These are phyloP conservation scores for Astyanax mexicanus DNA, from an alignment of 2,797 vertebrate genomes.

Conservation along the genomic window DNA sequence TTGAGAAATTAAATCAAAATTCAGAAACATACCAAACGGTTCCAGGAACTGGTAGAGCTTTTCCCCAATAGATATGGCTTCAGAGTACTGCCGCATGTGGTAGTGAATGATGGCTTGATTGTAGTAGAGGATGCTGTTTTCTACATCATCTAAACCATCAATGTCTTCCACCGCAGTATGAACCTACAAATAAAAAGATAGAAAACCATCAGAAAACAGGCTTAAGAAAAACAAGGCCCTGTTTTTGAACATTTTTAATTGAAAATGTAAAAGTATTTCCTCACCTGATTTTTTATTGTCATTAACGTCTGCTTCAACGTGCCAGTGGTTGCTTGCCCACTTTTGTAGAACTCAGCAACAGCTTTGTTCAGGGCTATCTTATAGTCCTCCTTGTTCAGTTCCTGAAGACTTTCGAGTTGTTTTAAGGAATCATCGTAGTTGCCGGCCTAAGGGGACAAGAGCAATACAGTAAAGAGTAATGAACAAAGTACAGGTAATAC, in stretches of 20 bases:
- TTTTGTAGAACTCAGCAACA: conserved; percentile 93
- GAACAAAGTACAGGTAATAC: neutral
- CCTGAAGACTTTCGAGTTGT: conserved; percentile 89
- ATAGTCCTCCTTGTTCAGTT: conserved; percentile 96
- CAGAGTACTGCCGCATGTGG: conserved; percentile 92
- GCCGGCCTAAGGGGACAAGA: conserved; percentile 79
- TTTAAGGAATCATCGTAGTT: conserved; percentile 91
- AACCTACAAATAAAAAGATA: too few species aligned
- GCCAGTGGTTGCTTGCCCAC: conserved; percentile 90
- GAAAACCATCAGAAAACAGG: neutral
- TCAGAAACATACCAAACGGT: conserved; percentile 91
- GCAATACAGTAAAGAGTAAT: neutral
- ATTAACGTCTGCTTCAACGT: conserved; percentile 89
- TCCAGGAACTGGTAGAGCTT: conserved; percentile 98
- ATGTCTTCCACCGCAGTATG: conserved; percentile 93
- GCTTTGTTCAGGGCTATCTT: conserved; percentile 95
- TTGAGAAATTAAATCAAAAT: too few species aligned
- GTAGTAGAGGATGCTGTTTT: conserved; percentile 95
- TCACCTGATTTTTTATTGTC: conserved; percentile 94
- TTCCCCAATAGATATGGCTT: conserved; percentile 94
- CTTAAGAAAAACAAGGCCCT: neutral
- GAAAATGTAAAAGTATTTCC: neutral
- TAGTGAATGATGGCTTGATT: conserved; percentile 96
- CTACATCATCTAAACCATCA: conserved; percentile 96
- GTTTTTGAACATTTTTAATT: too few species aligned